Conservation (phyloP, 2,888 invertebrate species). For the Pelosia muscerda region DNA sequence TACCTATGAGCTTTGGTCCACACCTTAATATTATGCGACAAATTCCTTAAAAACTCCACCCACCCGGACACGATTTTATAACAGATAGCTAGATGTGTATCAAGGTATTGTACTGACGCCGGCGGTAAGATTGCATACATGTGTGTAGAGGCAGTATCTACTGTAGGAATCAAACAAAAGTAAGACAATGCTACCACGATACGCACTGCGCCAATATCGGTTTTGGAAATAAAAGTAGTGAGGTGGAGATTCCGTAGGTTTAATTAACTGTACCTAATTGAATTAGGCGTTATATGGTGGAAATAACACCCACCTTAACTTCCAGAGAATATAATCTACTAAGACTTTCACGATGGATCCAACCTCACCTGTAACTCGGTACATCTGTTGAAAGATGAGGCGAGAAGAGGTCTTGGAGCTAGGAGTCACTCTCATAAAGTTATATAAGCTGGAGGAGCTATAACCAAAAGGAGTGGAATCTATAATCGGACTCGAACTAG, state of each 20-base stretch:
- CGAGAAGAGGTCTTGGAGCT: too few species aligned
- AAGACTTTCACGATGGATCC: too few species aligned
- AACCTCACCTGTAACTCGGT: too few species aligned
- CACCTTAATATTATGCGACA: neutral
- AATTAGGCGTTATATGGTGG: too few species aligned
- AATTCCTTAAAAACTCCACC: neutral
- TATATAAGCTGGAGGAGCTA: too few species aligned
- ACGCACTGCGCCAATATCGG: constrained; percentile 38
- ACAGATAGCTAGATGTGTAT: constrained; percentile 1
- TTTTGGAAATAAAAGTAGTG: constrained; percentile 17
- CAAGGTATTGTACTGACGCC: constrained; percentile 31
- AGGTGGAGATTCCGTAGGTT: constrained; percentile 35
- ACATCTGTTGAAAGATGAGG: too few species aligned
- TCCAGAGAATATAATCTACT: too few species aligned
- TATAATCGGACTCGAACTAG: too few species aligned
- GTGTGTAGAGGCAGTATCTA: constrained; percentile 37
- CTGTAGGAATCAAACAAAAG: constrained; percentile 46
- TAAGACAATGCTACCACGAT: constrained; percentile 52
- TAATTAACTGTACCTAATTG: neutral
- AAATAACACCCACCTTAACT: too few species aligned
- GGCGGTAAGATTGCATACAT: constrained; percentile 35
- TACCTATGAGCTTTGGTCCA: neutral
- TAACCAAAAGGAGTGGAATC: too few species aligned
- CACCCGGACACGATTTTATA: constrained; percentile 1
- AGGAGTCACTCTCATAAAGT: too few species aligned